phyloP scores from a whole-genome alignment of 2,797 vertebrate genomes.

The Rhynchotus rufescens region DNA sequence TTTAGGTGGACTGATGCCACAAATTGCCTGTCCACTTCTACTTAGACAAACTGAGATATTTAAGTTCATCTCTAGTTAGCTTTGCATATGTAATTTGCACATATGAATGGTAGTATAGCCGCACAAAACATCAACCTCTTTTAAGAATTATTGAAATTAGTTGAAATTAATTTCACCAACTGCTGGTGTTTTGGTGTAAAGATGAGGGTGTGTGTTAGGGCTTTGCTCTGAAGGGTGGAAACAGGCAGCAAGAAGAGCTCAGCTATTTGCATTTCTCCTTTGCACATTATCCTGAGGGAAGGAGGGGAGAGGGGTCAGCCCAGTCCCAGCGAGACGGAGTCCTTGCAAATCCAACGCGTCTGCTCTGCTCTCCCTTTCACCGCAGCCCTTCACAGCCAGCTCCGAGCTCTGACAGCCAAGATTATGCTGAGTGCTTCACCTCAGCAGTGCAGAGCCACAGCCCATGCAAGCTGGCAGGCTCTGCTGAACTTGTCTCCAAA shows the following conservation, averaged over 20 bases:
- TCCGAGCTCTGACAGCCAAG: background rate
- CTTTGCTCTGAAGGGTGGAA: background rate
- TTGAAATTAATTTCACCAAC: background rate
- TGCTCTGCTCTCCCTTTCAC: background rate
- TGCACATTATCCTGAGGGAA: background rate
- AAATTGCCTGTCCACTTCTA: background rate
- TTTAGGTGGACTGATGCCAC: background rate
- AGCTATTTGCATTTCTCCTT: background rate
- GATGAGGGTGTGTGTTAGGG: background rate
- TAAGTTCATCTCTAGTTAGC: background rate
- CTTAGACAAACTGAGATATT: background rate
- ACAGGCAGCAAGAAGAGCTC: background rate
- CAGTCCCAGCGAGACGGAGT: background rate
- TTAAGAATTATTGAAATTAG: background rate
- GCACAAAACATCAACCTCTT: background rate
- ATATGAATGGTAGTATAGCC: background rate
- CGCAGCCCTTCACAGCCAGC: background rate
- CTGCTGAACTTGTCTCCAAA: background rate
- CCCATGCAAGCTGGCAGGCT: background rate
- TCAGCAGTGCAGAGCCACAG: background rate
- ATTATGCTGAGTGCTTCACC: background rate
- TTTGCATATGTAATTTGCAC: background rate
- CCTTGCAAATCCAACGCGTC: fast-evolving
- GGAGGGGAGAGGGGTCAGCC: background rate
- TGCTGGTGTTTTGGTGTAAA: background rate